Conservation (phyloP, 92 coral and sea anemone genomes). For the Pocillopora grandis region DNA sequence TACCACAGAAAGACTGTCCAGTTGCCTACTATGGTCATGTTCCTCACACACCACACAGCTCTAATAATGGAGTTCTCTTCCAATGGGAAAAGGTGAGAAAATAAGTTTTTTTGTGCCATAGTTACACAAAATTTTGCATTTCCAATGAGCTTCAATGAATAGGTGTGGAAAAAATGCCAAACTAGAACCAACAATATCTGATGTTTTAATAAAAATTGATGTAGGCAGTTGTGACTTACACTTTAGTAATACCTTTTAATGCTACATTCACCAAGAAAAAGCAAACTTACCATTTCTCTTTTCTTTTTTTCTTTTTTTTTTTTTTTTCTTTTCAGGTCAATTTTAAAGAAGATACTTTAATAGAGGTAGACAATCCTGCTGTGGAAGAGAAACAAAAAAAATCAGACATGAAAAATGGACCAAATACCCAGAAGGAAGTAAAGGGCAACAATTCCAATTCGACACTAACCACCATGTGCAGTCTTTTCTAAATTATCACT, state of each 20-base stretch:
- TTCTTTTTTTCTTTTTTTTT: no score
- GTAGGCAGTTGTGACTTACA: no score
- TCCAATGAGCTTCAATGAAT: not conserved
- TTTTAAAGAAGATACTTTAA: not conserved
- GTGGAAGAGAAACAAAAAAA: constrained; percentile 26
- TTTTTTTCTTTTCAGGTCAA: constrained; percentile 16
- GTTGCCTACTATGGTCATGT: constrained; percentile 82
- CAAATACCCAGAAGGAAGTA: not conserved
- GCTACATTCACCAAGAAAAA: no score
- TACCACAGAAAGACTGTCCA: constrained; percentile 36
- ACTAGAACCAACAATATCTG: no score
- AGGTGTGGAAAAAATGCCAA: no score
- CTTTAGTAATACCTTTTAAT: no score
- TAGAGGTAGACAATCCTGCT: not conserved
- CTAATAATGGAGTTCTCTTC: constrained; percentile 14
- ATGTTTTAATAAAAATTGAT: no score
- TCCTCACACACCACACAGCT: constrained; percentile 55
- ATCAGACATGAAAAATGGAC: not conserved
- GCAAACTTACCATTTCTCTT: not conserved
- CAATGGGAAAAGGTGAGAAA: constrained; percentile 45
- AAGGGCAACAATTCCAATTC: constrained; percentile 21
- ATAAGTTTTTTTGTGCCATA: not conserved
- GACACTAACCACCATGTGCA: constrained; percentile 48
- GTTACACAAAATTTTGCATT: not conserved
- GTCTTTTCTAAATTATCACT: constrained; percentile 22